Evolutionary conservation across 2,888 invertebrate genomes (phyloP), one percentile per base, ranked within the genome.

Genomic region (Temnothorax unifasciatus): DNA sequence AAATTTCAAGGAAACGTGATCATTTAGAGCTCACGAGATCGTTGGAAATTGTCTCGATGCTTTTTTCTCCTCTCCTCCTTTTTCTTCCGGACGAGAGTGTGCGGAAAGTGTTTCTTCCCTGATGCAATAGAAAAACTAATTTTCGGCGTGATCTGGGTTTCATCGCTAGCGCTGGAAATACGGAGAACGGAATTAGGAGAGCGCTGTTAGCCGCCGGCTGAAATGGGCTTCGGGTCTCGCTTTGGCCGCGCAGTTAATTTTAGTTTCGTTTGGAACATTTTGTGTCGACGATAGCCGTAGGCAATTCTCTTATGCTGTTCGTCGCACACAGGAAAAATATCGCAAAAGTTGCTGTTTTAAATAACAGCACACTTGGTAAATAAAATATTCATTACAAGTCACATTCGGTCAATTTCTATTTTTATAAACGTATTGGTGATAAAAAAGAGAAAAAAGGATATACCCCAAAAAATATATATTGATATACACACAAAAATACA

Each of bases 61-160:
- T 68, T 29, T 66, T 15, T 29, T n/a, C 25, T 15, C 2, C 18
- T 13, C n/a, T 6, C 4, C 4, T 44, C 5, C 13, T 25, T 9
- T 41, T 25, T 34, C 13, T 57, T 34, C 21, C 34, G 15, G 8
- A n/a, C 21, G 25, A 71, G 29, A 57, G 11, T 15, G 57, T 47
- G 21, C 57, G 44, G 38, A 71, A 79, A 71, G 57, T 71, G 79
- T 71, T 79, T 79, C 79, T 71, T 73, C 47, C 34, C 21, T 81
- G 73, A 81, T 81, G 73, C 73, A 38, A 81, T 81, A 59, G 73
- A 81, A 81, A 81, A 81, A 81, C 79, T 81, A 81, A 81, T 81
- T 81, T 81, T 81, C 79, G 59, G 79, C 79, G 73, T 81, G 79
- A 81, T 81, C 79, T 77, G 82, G 82, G 54, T 82, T 82, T 82